Evolutionary conservation across 2,797 vertebrate genomes (phyloP), one percentile per base, ranked within the genome.

Genomic region (Erpetoichthys calabaricus): DNA sequence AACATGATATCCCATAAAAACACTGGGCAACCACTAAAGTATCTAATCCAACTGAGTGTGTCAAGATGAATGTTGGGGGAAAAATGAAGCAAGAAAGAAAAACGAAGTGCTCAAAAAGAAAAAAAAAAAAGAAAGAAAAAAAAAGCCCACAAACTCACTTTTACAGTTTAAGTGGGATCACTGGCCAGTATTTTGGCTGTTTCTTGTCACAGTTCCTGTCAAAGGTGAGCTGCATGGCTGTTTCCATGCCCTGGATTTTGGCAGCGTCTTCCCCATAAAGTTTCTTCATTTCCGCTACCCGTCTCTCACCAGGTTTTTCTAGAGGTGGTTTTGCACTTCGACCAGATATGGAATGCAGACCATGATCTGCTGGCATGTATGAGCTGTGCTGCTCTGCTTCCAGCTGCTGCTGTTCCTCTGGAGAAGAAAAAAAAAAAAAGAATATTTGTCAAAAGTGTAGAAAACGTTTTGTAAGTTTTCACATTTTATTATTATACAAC

Each of bases 111-210:
- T n/a, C n/a, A n/a, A 25, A 25, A 25, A 25, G 25, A 4, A 49
- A 49, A 49, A 3, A 6, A 3, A 49, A 7, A 49, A 25, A n/a
- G n/a, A 25, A 25, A 4, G 49, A 49, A 49, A 3, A 6, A 3
- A 49, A 7, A 49, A 25, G 46, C 56, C 47, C 64, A 53, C 51
- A 59, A 45, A 53, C 43, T 0, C 3, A 42, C 51, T 3, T 45
- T 86, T 72, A 97, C 47, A 98, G 80, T 60, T 88, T 93, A 55
- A 98, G 75, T 3, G 84, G 82, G 64, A 98, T 98, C 54, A 99
- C 90, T 0, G 94, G 95, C 94, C 96, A 97, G 75, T 92, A 98
- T 60, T 93, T 97, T 6, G 93, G 92, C 70, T 88, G 89, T 61
- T 94, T 94, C 66, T 70, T 77, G 82, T 98, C 94, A 67, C 91